Conservation (phyloP, 2,888 invertebrate species). For the Cerastis rubricosa region DNA sequence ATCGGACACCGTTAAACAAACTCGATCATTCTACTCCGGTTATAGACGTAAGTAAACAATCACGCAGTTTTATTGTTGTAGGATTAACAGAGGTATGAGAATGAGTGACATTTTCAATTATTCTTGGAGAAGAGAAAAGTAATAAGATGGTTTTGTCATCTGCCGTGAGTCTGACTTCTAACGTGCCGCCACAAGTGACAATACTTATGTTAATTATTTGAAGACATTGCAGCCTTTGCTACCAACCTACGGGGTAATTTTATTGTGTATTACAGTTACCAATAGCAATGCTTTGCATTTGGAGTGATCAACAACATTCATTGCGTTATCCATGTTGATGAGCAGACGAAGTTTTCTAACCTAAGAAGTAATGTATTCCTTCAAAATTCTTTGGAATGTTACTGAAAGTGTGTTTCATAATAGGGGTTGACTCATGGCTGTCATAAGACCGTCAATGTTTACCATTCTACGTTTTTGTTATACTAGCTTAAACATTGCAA, state of each 20-base stretch:
- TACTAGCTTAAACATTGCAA: neutral
- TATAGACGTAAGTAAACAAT: conserved; percentile 43
- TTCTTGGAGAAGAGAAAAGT: neutral
- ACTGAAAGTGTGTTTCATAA: neutral
- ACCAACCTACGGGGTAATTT: too few relatives aligned
- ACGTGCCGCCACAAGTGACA: neutral
- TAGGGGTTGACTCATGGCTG: neutral
- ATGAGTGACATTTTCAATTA: conserved; percentile 24
- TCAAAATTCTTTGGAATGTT: neutral
- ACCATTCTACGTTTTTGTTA: neutral
- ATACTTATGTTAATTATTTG: neutral
- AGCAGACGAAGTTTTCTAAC: neutral
- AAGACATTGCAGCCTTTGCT: neutral
- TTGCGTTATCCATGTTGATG: neutral
- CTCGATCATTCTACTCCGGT: conserved; percentile 57
- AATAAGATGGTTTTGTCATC: neutral
- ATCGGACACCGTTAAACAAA: conserved; percentile 60
- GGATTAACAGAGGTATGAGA: conserved; percentile 26
- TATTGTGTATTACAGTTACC: neutral
- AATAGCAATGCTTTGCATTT: neutral
- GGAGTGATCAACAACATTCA: neutral
- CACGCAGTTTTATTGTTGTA: conserved; percentile 39
- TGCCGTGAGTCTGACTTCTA: neutral
- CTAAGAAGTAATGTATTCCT: neutral
- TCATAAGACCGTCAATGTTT: neutral